Percentiles rank a stretch among this genome's conserved stretches.
Evolutionary conservation across 2,888 invertebrate species (phyloP).

Genomic region (Prosopocoilus inquinatus): DNA sequence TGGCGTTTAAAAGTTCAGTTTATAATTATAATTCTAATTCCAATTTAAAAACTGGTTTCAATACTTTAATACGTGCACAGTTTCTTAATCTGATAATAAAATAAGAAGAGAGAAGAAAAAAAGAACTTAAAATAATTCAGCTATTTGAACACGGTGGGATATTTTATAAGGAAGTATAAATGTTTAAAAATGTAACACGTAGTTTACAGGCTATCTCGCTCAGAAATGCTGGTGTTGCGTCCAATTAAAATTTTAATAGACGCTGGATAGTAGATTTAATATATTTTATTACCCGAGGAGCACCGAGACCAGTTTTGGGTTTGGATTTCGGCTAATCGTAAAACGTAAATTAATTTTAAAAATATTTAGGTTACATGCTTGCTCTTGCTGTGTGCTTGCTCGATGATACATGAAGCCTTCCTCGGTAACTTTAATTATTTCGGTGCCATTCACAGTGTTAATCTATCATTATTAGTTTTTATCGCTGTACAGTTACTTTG

Average conservation of each 20-base stretch:
- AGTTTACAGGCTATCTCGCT: constrained; percentile 7
- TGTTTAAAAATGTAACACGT: constrained; percentile 11
- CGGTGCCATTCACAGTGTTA: not conserved
- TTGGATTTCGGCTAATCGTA: constrained; percentile 6
- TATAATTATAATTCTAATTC: constrained; percentile 24
- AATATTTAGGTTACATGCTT: constrained; percentile 18
- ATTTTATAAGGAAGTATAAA: constrained; percentile 15
- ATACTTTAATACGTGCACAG: constrained; percentile 13
- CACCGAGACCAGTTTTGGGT: constrained; percentile 8
- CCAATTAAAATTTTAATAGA: constrained; percentile 22
- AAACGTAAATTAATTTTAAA: constrained; percentile 18
- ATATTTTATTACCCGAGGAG: constrained; percentile 15
- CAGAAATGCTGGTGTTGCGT: constrained; percentile 3
- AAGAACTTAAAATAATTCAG: constrained; percentile 13
- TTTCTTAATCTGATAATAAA: constrained; percentile 17
- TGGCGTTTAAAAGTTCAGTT: constrained; percentile 9
- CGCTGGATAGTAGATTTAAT: constrained; percentile 16
- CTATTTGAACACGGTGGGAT: constrained; percentile 20
- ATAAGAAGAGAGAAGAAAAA: not conserved
- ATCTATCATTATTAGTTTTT: not conserved
- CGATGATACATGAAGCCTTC: not conserved
- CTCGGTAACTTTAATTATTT: not conserved
- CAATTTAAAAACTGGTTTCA: constrained; percentile 23
- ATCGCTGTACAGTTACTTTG: not conserved
- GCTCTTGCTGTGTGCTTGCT: not conserved